Percentiles rank a stretch among this genome's conserved stretches.
These are phyloP conservation scores for Taxidea taxus DNA, from an alignment of 2,113 vertebrate genomes.

Conservation along the genomic window DNA sequence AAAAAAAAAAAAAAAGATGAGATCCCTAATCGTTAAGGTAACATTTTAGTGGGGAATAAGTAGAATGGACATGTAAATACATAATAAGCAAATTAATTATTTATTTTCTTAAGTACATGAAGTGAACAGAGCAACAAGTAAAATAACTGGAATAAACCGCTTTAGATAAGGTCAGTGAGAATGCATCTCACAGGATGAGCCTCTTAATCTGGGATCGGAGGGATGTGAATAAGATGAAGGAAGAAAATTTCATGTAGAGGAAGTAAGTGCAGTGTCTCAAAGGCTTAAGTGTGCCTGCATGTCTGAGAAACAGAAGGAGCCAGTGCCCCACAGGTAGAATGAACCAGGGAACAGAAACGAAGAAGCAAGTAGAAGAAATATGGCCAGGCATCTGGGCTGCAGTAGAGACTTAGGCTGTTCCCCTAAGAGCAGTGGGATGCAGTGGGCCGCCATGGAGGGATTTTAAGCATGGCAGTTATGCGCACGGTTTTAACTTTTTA, in stretches of 20 bases:
- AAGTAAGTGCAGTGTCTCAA: background rate
- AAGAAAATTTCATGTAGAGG: background rate
- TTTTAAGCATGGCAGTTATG: background rate
- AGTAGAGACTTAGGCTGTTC: background rate
- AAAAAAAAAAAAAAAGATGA: background rate
- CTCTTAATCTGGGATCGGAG: background rate
- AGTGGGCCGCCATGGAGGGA: background rate
- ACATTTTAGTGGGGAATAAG: background rate
- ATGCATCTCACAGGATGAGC: background rate
- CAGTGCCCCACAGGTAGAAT: background rate
- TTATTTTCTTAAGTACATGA: background rate
- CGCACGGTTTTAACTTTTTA: background rate
- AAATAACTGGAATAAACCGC: background rate
- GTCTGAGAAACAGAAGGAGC: too few species aligned
- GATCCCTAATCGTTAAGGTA: background rate
- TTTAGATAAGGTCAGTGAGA: background rate
- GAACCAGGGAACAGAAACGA: background rate
- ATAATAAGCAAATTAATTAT: background rate
- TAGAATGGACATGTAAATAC: background rate
- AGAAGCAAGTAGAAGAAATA: background rate
- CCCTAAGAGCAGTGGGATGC: background rate
- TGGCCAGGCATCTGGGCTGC: background rate
- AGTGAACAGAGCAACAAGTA: background rate
- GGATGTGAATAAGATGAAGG: background rate
- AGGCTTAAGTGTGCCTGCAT: background rate